phyloP scores from a whole-genome alignment of 2,113 vertebrate species.

The Pteruthius melanotis region DNA sequence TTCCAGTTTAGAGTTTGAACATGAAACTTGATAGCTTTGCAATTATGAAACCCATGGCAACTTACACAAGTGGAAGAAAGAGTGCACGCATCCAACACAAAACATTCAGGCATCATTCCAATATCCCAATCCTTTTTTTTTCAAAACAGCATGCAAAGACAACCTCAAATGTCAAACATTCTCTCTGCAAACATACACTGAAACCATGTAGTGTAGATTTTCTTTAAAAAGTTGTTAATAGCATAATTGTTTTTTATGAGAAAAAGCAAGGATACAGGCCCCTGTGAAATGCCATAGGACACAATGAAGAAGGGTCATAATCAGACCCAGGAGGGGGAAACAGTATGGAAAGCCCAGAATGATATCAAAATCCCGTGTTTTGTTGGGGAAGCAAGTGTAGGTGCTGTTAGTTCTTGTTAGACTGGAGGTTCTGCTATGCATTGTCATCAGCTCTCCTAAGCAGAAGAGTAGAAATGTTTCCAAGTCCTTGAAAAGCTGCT shows the following conservation, averaged over 20 bases:
- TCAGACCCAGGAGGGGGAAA: neutral
- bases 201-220: neutral
- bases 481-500: neutral
- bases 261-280: neutral
- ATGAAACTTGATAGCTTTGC: neutral
- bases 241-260: neutral
- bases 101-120: neutral
- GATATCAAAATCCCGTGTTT: neutral
- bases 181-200: neutral
- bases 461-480: neutral
- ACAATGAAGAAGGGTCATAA: neutral
- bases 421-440: neutral
- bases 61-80: neutral
- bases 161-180: neutral
- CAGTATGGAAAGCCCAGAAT: neutral
- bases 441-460: neutral
- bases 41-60: neutral
- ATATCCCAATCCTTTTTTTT: neutral
- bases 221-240: neutral
- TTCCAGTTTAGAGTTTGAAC: neutral
- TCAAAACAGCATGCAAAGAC: neutral
- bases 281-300: neutral
- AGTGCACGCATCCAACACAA: accelerated
- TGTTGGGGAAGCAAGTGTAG: neutral
- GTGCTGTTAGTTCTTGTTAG: neutral